Evolutionary conservation across 2,888 invertebrate species (phyloP), one percentile per base, ranked within the genome.

Genomic region (Chloromyia formosa): DNA sequence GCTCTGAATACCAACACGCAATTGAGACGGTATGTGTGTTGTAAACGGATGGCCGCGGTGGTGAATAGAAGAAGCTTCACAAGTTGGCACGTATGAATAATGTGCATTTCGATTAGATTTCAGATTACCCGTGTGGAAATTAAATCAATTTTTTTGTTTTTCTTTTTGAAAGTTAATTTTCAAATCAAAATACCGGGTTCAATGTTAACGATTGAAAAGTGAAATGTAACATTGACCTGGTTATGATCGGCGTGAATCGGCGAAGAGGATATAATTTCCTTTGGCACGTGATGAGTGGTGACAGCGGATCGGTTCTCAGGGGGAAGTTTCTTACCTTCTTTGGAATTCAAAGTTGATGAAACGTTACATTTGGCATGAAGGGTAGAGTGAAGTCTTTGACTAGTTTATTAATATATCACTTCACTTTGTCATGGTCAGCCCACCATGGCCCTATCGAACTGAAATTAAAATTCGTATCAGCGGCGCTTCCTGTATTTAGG

Each of bases 121-220:
- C 12, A 49, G 12, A 49, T n/a, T 49, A 35, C 27, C 2, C 3
- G 7, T 35, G 27, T 35, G 3, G 49, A 49, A 49, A 49, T 49
- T 49, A 12, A 49, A n/a, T 49, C 12, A 49, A 5, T 49, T 49
- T 35, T 35, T 35, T 35, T 7, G 27, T 4, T 35, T 35, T 35
- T 35, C 27, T 35, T 35, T 49, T 49, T 49, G 49, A 49, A 49
- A 49, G 49, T n/a, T 49, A 49, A 49, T 49, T 49, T 49, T 49
- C 49, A n/a, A 35, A n/a, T 49, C 49, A 49, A 35, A 35, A 49
- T 49, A 49, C 49, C 7, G 49, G 16, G 49, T 49, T 49, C 49
- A 49, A n/a, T 49, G 16, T 1, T 49, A 12, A 49, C 49, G 49
- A 10, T 7, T 49, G 3, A 49, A 49, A 49, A 49, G 49, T 49